Evolutionary conservation across 2,113 vertebrate genomes (phyloP).

Genomic region (Amphiprion percula): DNA sequence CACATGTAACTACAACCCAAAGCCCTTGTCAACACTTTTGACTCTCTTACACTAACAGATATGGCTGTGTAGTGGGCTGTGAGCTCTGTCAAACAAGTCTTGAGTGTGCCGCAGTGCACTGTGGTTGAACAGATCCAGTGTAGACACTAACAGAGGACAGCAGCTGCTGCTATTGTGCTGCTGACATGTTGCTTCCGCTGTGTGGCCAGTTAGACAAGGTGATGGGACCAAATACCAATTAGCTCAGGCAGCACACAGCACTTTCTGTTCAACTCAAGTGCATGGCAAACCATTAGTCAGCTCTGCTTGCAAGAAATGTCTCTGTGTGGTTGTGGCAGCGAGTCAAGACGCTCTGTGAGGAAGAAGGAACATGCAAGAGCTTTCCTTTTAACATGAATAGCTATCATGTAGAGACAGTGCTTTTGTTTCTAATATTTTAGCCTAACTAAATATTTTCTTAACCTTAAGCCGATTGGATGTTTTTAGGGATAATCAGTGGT

Average conservation of each 20-base stretch:
- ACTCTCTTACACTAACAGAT: conserved; percentile 8
- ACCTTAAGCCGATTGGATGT: neutral
- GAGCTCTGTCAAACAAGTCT: conserved; percentile 43
- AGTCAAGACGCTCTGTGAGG: conserved; percentile 1
- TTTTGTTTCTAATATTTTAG: neutral
- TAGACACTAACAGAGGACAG: conserved; percentile 45
- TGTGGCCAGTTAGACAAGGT: conserved; percentile 44
- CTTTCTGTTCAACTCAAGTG: conserved; percentile 45
- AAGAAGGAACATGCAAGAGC: conserved; percentile 18
- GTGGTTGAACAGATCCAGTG: conserved; percentile 26
- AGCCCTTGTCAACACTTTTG: conserved; percentile 16
- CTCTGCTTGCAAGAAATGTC: conserved; percentile 22
- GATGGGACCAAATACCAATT: conserved; percentile 61
- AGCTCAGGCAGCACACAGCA: conserved; percentile 44
- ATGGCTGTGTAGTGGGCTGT: conserved; percentile 3
- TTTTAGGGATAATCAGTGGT: neutral
- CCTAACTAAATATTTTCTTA: neutral
- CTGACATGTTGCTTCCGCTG: conserved; percentile 40
- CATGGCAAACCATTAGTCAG: conserved; percentile 41
- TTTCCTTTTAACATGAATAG: conserved; percentile 21
- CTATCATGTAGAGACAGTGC: neutral
- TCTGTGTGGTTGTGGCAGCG: conserved; percentile 14
- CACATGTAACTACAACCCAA: conserved; percentile 1
- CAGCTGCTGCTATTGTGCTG: conserved; percentile 56
- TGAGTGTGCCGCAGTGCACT: conserved; percentile 19